Percentiles rank a stretch among this genome's conserved stretches.
phyloP scores from a whole-genome alignment of 2,797 vertebrate genomes.

The Argyrosomus regius region DNA sequence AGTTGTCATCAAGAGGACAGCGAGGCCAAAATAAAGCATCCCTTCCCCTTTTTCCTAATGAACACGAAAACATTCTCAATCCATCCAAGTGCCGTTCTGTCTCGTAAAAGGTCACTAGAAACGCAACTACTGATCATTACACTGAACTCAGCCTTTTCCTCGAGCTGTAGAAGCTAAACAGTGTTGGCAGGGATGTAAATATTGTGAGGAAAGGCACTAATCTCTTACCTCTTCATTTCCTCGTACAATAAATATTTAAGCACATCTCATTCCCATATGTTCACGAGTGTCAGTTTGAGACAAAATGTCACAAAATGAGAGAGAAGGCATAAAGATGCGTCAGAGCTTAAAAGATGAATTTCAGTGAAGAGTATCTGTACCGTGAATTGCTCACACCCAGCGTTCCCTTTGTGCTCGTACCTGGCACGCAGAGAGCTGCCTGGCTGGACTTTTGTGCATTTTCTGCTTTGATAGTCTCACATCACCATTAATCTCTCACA shows the following conservation, averaged over 20 bases:
- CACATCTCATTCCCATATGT: slow-evolving; percentile 45
- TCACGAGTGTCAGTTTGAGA: slow-evolving; percentile 19
- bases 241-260: slow-evolving; percentile 65
- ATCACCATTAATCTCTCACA: slow-evolving; percentile 71
- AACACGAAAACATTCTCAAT: slow-evolving; percentile 21
- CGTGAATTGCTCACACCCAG: slow-evolving; percentile 22
- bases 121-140: slow-evolving; percentile 47
- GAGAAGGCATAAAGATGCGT: background rate
- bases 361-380: slow-evolving; percentile 9
- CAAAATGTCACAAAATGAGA: slow-evolving; percentile 21
- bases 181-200: slow-evolving; percentile 58
- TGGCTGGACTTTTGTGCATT: slow-evolving; percentile 60
- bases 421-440: slow-evolving; percentile 45
- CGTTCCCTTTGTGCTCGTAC: slow-evolving; percentile 49
- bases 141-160: slow-evolving; percentile 35
- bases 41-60: slow-evolving; percentile 11
- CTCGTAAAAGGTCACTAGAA: slow-evolving; percentile 57
- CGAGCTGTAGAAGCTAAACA: slow-evolving; percentile 56
- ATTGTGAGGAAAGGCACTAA: slow-evolving; percentile 61
- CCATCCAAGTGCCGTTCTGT: background rate
- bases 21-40: background rate
- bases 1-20: slow-evolving; percentile 14
- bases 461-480: slow-evolving; percentile 68
- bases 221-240: slow-evolving; percentile 64
- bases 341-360: slow-evolving; percentile 11